phyloP scores from a whole-genome alignment of 2,113 vertebrate genomes.

The Nycticryphes semicollaris region DNA sequence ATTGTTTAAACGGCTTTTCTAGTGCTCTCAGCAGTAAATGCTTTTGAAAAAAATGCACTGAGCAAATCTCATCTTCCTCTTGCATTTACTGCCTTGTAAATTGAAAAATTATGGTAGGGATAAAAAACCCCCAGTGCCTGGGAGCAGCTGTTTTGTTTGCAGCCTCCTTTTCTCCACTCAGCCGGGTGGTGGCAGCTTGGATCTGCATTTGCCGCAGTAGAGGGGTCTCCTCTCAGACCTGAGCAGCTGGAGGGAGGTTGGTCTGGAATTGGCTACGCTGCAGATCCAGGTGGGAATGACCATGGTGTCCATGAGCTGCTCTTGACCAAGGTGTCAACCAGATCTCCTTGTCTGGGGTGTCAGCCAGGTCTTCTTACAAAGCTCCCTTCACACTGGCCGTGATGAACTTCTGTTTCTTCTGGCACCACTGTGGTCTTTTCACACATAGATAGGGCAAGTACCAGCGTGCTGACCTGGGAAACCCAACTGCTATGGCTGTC shows the following conservation, averaged over 20 bases:
- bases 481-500: not conserved
- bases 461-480: not conserved
- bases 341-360: not conserved
- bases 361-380: not conserved
- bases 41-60: not conserved
- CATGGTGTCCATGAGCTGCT: not conserved
- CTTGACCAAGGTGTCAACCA: not conserved
- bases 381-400: accelerated
- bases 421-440: not conserved
- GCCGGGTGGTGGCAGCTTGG: not conserved
- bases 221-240: not conserved
- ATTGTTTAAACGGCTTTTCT: not conserved
- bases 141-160: not conserved
- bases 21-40: constrained; percentile 19
- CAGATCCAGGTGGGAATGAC: not conserved
- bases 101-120: not conserved
- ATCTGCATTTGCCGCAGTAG: not conserved
- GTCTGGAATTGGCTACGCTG: not conserved
- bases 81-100: constrained; percentile 13
- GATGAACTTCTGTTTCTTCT: not conserved
- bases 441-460: not conserved
- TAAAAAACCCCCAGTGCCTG: accelerated
- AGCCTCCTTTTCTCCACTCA: not conserved
- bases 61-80: not conserved
- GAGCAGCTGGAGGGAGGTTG: not conserved